Evolutionary conservation across 2,113 vertebrate genomes (phyloP).

Genomic region (Thunnus maccoyii): DNA sequence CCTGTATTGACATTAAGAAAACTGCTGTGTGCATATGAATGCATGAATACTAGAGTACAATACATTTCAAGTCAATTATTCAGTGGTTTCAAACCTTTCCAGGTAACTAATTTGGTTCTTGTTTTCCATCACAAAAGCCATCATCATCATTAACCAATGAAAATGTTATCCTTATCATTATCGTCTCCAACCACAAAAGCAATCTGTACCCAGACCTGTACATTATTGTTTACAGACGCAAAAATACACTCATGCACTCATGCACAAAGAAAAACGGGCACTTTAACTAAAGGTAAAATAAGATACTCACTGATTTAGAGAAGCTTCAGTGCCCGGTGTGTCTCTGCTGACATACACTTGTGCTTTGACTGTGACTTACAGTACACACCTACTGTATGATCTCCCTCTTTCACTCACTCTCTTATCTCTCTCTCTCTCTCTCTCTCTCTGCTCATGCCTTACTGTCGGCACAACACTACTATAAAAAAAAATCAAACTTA

Average conservation of each 20-base stretch:
- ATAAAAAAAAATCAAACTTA: too few species aligned
- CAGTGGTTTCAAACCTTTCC: not conserved
- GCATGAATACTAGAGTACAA: too few species aligned
- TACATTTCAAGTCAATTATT: not conserved
- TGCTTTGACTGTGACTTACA: constrained; percentile 12
- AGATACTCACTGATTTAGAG: constrained; percentile 49
- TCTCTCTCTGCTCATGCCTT: not conserved
- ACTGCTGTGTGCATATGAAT: not conserved
- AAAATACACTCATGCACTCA: not conserved
- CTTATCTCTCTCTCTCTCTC: not conserved
- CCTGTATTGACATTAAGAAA: not conserved
- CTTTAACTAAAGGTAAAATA: not conserved
- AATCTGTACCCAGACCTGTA: not conserved
- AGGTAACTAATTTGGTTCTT: not conserved
- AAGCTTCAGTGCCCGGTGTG: not conserved
- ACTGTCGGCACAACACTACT: not conserved
- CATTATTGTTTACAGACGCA: not conserved
- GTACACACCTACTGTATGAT: constrained; percentile 2
- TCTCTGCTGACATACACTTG: constrained; percentile 9
- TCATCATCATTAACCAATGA: not conserved
- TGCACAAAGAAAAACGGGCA: not conserved
- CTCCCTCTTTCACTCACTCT: not conserved
- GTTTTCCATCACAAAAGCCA: not conserved
- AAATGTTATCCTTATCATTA: not conserved
- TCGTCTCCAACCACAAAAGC: not conserved